A percentile compares a stretch with the other conserved stretches of the same genome.
Conservation (phyloP, 2,797 vertebrate species). For the Rhabdomys pumilio region DNA sequence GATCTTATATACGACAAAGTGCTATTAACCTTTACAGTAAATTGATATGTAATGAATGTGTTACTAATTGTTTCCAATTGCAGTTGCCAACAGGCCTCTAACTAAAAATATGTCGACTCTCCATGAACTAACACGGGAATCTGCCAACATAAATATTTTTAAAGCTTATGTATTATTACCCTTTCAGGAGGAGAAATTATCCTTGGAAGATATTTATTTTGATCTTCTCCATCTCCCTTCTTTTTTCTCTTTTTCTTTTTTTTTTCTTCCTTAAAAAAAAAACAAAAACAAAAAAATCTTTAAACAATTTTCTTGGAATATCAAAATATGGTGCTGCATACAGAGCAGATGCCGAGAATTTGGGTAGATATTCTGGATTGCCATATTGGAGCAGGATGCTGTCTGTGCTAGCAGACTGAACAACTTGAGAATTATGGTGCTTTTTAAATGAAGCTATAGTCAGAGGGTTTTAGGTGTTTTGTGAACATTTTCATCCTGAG, state of each 20-base stretch:
- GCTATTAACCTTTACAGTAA: slow-evolving; percentile 72
- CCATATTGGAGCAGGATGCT: slow-evolving; percentile 69
- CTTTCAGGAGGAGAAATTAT: slow-evolving; percentile 60
- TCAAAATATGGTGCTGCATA: slow-evolving; percentile 60
- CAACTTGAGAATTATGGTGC: slow-evolving; percentile 71
- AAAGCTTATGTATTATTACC: slow-evolving; percentile 62
- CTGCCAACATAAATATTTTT: slow-evolving; percentile 76
- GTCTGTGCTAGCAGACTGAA: slow-evolving; percentile 73
- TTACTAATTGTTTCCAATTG: slow-evolving; percentile 76
- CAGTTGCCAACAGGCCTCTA: slow-evolving; percentile 39
- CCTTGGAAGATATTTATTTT: slow-evolving; percentile 67
- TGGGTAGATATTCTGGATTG: slow-evolving; percentile 68
- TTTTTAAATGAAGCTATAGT: slow-evolving; percentile 71
- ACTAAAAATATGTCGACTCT: slow-evolving; percentile 66
- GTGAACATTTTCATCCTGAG: slow-evolving; percentile 22
- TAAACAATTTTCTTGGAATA: slow-evolving; percentile 46
- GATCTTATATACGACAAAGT: slow-evolving; percentile 60
- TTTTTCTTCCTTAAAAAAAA: neutral
- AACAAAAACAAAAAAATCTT: neutral
- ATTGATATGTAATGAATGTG: slow-evolving; percentile 60
- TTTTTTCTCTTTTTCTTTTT: neutral
- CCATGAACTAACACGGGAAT: slow-evolving; percentile 68
- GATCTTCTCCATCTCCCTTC: neutral
- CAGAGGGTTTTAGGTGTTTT: slow-evolving; percentile 39
- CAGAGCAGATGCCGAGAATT: slow-evolving; percentile 71